phyloP scores from a whole-genome alignment of 1,140 invertebrate species.

The Delia radicum region DNA sequence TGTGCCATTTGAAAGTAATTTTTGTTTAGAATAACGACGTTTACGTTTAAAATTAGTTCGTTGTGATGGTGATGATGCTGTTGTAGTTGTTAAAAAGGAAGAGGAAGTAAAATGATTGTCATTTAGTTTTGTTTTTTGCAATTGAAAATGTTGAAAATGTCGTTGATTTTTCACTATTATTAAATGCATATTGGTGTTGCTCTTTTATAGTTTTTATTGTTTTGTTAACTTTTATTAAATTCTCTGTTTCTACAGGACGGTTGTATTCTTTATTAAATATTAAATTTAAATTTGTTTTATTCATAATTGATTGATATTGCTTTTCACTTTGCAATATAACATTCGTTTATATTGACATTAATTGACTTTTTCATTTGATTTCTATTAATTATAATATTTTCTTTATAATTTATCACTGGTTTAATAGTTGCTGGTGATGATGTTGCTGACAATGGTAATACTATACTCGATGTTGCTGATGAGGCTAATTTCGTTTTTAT shows the following conservation, averaged over 20 bases:
- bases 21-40: not conserved
- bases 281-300: not conserved
- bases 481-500: too few species aligned
- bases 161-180: not conserved
- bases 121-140: constrained; percentile 2
- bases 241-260: constrained; percentile 19
- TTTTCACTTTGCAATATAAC: not conserved
- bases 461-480: not conserved
- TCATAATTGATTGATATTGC: not conserved
- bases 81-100: not conserved
- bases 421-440: not conserved
- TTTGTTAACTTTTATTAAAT: not conserved
- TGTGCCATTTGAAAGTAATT: not conserved
- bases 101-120: constrained; percentile 19
- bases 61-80: not conserved
- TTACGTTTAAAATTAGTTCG: too few species aligned
- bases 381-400: not conserved
- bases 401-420: not conserved
- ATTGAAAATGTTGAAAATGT: not conserved
- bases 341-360: not conserved
- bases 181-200: not conserved
- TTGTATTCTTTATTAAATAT: not conserved
- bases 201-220: not conserved
- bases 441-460: not conserved
- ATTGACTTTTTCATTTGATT: constrained; percentile 15